A percentile compares a stretch with the other conserved stretches of the same genome.
These are phyloP conservation scores for Varanus salvator DNA, from an alignment of 2,113 vertebrate genomes.

Conservation along the genomic window DNA sequence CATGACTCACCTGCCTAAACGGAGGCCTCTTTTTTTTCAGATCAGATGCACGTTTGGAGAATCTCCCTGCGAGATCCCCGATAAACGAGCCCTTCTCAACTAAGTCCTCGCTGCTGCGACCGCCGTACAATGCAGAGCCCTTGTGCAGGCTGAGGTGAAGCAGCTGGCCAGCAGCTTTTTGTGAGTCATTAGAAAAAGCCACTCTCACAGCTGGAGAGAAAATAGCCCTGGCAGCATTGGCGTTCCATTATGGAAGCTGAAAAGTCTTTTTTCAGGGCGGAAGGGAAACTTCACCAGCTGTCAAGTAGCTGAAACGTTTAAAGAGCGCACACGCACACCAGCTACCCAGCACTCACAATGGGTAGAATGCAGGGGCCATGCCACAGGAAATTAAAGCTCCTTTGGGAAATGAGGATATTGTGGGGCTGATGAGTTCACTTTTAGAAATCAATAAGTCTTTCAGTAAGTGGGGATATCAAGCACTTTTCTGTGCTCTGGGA, in stretches of 20 bases:
- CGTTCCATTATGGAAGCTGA: constrained; percentile 75
- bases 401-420: constrained; percentile 49
- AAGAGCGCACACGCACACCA: constrained; percentile 23
- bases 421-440: constrained; percentile 51
- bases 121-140: constrained; percentile 74
- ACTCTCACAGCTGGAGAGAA: constrained; percentile 83
- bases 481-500: constrained; percentile 38
- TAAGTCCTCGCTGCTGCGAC: constrained; percentile 63
- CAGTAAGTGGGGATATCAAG: constrained; percentile 41
- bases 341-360: constrained; percentile 47
- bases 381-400: constrained; percentile 70
- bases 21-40: constrained; percentile 61
- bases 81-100: constrained; percentile 77
- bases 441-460: constrained; percentile 65
- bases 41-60: constrained; percentile 54
- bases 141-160: constrained; percentile 75
- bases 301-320: constrained; percentile 75
- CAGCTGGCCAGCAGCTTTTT: constrained; percentile 81
- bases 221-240: constrained; percentile 75
- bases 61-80: constrained; percentile 69
- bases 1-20: constrained; percentile 79
- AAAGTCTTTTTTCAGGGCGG: constrained; percentile 77
- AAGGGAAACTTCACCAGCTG: constrained; percentile 83
- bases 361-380: constrained; percentile 55
- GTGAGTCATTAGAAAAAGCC: constrained; percentile 74